Evolutionary conservation across 1,140 invertebrate species (phyloP).

Genomic region (Anadara kagoshimensis): DNA sequence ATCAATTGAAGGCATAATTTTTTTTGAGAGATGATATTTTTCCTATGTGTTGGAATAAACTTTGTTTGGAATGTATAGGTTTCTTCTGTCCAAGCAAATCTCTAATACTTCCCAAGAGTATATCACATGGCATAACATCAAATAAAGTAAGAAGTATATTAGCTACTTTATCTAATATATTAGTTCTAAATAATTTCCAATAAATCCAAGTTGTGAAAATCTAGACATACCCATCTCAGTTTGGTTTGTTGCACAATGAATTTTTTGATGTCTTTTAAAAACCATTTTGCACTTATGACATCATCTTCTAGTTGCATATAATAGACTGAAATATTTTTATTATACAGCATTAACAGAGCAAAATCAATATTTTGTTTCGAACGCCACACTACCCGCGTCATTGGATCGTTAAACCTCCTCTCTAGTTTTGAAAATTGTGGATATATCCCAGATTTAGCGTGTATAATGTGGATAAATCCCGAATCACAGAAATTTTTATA

Average conservation of each 20-base stretch:
- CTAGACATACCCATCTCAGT: conserved; percentile 64
- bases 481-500: conserved; percentile 82
- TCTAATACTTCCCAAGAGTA: conserved; percentile 61
- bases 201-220: conserved; percentile 70
- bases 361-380: conserved; percentile 73
- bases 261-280: conserved; percentile 58
- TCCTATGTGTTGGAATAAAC: conserved; percentile 71
- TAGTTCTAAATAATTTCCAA: conserved; percentile 68
- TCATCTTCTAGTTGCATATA: conserved; percentile 73
- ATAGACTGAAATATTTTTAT: conserved; percentile 65
- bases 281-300: conserved; percentile 49
- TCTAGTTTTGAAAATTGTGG: conserved; percentile 82
- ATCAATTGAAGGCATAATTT: conserved; percentile 48
- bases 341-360: conserved; percentile 68
- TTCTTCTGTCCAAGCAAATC: conserved; percentile 42
- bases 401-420: conserved; percentile 87
- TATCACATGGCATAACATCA: conserved; percentile 68
- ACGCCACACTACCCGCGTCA: conserved; percentile 82
- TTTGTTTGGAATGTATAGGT: conserved; percentile 42
- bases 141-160: conserved; percentile 63
- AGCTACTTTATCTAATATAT: conserved; percentile 59
- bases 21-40: conserved; percentile 63
- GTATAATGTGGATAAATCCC: conserved; percentile 90
- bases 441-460: conserved; percentile 88
- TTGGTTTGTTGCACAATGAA: conserved; percentile 50